Evolutionary conservation across 2,888 invertebrate genomes (phyloP).

Genomic region (Fragum fragum): DNA sequence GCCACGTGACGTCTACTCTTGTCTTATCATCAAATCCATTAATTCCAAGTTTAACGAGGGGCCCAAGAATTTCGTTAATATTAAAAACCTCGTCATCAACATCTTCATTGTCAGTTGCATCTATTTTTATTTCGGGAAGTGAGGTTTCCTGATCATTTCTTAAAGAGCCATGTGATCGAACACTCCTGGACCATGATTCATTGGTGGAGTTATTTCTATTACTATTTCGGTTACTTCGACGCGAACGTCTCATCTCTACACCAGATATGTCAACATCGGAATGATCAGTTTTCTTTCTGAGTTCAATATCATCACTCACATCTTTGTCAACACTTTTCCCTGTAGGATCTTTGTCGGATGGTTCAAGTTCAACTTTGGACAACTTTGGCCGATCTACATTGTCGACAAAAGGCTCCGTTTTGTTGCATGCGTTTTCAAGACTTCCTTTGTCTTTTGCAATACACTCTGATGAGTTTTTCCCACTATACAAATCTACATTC

Average conservation of each 20-base stretch:
- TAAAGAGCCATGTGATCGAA: background rate
- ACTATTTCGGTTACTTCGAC: constrained; percentile 4
- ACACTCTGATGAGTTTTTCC: background rate
- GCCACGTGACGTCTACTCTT: background rate
- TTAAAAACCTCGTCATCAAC: background rate
- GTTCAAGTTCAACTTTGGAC: background rate
- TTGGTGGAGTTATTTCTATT: constrained; percentile 1
- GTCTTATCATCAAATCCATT: background rate
- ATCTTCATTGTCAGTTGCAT: background rate
- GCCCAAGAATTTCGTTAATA: background rate
- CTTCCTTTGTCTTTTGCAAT: background rate
- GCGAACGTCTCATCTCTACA: constrained; percentile 18
- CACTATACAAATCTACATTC: background rate
- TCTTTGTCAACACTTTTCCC: background rate
- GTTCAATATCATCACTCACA: background rate
- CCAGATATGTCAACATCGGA: constrained; percentile 14
- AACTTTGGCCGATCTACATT: background rate
- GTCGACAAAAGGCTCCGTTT: background rate
- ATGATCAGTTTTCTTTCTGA: background rate
- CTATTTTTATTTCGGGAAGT: background rate
- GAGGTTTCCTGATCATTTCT: background rate
- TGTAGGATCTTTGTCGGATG: background rate
- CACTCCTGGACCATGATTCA: constrained; percentile 6
- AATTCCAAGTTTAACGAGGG: background rate
- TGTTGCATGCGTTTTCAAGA: background rate